Conservation (phyloP, 2,797 vertebrate species). For the Ispidina lecontei region DNA sequence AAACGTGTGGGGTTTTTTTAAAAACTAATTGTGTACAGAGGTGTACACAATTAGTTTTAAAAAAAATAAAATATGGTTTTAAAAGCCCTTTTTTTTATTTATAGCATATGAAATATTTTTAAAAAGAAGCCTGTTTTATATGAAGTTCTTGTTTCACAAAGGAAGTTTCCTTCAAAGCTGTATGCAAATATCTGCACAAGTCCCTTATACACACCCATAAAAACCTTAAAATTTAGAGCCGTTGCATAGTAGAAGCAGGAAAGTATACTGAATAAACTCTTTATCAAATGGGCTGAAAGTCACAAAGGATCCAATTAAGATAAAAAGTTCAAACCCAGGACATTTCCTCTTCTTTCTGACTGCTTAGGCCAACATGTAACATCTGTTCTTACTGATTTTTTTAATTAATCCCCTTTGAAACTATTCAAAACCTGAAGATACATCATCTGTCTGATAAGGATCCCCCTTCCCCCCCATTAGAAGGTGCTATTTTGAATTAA, state of each 20-base stretch:
- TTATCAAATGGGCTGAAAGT: constrained; percentile 7
- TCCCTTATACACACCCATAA: not conserved
- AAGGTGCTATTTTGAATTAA: constrained; percentile 18
- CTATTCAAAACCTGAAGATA: not conserved
- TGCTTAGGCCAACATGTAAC: not conserved
- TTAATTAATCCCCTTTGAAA: constrained; percentile 3
- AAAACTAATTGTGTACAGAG: not conserved
- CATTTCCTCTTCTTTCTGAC: not conserved
- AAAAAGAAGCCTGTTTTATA: not conserved
- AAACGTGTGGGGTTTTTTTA: no score
- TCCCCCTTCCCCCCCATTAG: not conserved
- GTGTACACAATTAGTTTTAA: not conserved
- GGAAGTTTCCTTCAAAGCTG: not conserved
- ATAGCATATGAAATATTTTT: not conserved
- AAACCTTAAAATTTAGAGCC: not conserved
- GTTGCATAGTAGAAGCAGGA: not conserved
- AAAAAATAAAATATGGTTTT: not conserved
- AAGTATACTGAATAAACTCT: not conserved
- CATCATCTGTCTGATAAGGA: not conserved
- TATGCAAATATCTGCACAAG: not conserved
- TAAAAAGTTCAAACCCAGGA: constrained; percentile 37
- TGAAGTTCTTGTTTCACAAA: not conserved
- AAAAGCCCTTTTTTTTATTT: not conserved
- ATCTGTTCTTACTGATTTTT: constrained; percentile 1
- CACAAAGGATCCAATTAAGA: constrained; percentile 43